phyloP scores from a whole-genome alignment of 2,113 vertebrate genomes.

The Calidris pugnax region DNA sequence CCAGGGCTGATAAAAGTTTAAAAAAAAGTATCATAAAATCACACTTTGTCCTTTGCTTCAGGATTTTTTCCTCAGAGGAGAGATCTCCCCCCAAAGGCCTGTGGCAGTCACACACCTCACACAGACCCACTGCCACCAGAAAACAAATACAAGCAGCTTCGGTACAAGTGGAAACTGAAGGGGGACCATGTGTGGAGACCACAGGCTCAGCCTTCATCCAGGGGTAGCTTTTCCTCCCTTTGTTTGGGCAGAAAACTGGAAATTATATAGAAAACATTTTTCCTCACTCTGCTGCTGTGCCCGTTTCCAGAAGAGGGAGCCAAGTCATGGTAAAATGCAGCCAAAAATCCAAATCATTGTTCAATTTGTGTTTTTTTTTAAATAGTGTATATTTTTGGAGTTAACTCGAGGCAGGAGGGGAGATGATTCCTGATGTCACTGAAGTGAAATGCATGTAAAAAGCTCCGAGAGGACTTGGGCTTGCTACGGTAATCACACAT shows the following conservation, averaged over 20 bases:
- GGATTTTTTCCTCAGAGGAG: background rate
- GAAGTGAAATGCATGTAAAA: background rate
- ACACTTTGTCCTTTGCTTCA: background rate
- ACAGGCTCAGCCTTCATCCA: background rate
- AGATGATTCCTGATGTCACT: background rate
- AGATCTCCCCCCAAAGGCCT: background rate
- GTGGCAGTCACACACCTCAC: background rate
- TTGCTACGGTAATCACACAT: background rate
- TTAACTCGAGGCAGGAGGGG: background rate
- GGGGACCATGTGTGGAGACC: background rate
- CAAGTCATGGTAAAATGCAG: background rate
- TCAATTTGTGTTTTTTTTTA: background rate
- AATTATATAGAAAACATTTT: background rate
- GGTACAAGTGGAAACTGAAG: background rate
- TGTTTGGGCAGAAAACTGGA: background rate
- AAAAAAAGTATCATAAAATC: background rate
- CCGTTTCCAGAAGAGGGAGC: slow-evolving; percentile 53
- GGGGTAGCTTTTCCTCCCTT: background rate
- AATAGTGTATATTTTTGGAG: background rate
- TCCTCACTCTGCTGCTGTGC: background rate
- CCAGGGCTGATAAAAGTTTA: no score
- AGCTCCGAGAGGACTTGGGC: background rate
- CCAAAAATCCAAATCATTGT: background rate
- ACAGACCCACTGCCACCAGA: background rate
- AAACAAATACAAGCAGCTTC: rapidly evolving